A percentile compares a stretch with the other conserved stretches of the same genome.
These are phyloP conservation scores for Tenrec ecaudatus DNA, from an alignment of 2,113 vertebrate species.

Conservation along the genomic window DNA sequence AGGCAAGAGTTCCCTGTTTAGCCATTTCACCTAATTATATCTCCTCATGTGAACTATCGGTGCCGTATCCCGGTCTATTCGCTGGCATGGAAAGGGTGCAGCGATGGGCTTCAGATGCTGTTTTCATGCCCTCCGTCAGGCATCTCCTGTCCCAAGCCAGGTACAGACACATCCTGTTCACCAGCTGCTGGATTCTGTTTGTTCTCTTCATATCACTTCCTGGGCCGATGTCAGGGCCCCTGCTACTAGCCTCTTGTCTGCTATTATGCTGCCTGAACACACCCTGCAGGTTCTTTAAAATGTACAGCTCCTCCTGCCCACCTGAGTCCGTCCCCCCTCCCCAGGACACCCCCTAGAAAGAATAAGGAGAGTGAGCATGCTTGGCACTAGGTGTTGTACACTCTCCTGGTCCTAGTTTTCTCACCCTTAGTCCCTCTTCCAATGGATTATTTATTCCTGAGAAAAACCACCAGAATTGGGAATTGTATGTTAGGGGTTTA, in stretches of 20 bases:
- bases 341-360: not conserved
- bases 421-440: not conserved
- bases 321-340: not conserved
- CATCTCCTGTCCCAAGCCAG: conserved; percentile 44
- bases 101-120: conserved; percentile 56
- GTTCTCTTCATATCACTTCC: conserved; percentile 62
- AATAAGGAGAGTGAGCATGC: not conserved
- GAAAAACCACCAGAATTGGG: not conserved
- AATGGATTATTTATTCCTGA: not conserved
- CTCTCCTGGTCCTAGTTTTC: not conserved
- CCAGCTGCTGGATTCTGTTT: conserved; percentile 70
- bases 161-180: conserved; percentile 78
- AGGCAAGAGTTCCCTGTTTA: not conserved
- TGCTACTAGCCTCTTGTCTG: conserved; percentile 51
- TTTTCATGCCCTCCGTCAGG: conserved; percentile 45
- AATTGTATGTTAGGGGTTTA: not conserved
- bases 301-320: not conserved
- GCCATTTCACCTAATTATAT: not conserved
- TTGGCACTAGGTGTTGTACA: conserved; percentile 33
- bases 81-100: not conserved
- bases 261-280: not conserved
- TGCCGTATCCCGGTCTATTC: not conserved
- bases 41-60: not conserved
- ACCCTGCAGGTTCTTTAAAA: not conserved
- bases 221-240: not conserved